These are phyloP conservation scores for Ceyx margarethae DNA, from an alignment of 2,113 vertebrate species.

Conservation along the genomic window DNA sequence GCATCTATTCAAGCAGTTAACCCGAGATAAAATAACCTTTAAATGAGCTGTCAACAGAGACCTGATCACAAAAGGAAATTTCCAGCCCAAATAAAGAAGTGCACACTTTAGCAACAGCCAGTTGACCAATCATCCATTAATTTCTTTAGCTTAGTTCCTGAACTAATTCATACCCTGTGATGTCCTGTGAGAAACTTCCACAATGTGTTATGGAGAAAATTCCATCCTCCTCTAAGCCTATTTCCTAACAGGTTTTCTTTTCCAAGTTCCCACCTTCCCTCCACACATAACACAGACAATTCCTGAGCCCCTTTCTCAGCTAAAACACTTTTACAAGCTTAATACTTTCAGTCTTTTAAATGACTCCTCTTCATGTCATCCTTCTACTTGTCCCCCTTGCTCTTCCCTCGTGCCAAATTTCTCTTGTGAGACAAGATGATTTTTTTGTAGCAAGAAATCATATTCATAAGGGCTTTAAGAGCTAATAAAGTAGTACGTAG, in stretches of 20 bases:
- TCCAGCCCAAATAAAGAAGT: not conserved
- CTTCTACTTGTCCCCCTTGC: not conserved
- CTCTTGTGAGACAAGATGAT: not conserved
- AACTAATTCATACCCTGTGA: not conserved
- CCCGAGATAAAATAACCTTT: not conserved
- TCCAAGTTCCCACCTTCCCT: not conserved
- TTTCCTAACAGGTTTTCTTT: not conserved
- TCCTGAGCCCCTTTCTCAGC: not conserved
- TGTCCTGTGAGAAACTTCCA: not conserved
- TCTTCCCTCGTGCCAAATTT: not conserved
- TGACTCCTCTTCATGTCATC: not conserved
- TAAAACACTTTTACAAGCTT: not conserved
- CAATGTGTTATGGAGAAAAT: not conserved
- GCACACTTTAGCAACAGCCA: not conserved
- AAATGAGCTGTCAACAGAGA: not conserved
- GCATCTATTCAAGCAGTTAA: not conserved
- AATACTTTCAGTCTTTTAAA: not conserved
- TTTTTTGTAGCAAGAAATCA: not conserved
- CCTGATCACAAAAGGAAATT: not conserved
- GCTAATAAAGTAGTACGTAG: not conserved
- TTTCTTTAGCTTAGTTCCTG: not conserved
- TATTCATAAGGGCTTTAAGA: fast-evolving
- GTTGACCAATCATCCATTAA: not conserved
- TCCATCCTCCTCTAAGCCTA: not conserved
- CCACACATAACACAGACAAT: not conserved